Evolutionary conservation across 2,888 invertebrate species (phyloP), one percentile per base, ranked within the genome.

Genomic region (Rhingia campestris): DNA sequence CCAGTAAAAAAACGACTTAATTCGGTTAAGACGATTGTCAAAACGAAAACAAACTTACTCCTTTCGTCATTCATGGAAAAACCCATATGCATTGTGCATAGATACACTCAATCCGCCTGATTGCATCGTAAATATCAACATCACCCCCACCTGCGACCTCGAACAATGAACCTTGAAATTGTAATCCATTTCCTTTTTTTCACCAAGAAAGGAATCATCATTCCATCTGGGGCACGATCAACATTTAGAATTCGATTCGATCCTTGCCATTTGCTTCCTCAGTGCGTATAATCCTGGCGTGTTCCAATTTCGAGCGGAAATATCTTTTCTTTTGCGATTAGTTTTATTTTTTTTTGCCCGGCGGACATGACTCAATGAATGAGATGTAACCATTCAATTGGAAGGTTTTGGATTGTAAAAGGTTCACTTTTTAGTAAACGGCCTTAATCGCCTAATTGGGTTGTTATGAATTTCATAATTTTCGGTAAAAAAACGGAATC

Each of bases 281-380:
- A 10, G 10, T 41, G 22, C 22, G 22, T 67, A 51, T 75, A 59
- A 75, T 75, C 75, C 75, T 69, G 69, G 63, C 76, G 41, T 76
- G 76, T 56, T 76, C 76, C 76, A 76, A 63, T 69, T 76, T 35
- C 6, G 32, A 56, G 41, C 67, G 69, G 69, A 76, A 76, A 47
- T 54, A 9, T 10, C 45, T 14, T 47, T 54, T 76, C 63, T 54
- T 54, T 61, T 47, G 59, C 59, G 75, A 74, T 74, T 74, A 72
- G 5, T 49, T 30, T 49, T 30, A 4, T 6, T 30, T 35, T 32
- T 64, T 49, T 47, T 54, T 47, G 6, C 37, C n/a, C 14, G 39
- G 32, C 39, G 56, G n/a, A 39, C 73, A 73, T 73, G 61, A 63
- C 63, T 4, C 0, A 30, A 47, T 56, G 56, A 74, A 73, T 37